Evolutionary conservation across 2,797 vertebrate genomes (phyloP).

Genomic region (Acanthurus leucopareius): DNA sequence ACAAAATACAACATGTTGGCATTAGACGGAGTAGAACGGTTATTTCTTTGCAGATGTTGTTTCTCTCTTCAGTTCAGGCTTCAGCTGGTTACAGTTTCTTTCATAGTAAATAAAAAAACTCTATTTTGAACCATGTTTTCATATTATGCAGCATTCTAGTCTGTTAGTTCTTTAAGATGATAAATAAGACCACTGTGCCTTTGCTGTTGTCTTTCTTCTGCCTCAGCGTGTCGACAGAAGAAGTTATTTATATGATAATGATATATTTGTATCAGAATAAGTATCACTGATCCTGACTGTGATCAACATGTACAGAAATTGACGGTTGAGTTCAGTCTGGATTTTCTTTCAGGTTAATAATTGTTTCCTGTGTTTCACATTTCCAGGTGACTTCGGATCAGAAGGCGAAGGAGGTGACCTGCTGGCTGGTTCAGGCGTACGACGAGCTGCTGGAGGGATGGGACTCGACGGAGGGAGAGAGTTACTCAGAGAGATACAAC

Average conservation of each 20-base stretch:
- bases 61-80: neutral
- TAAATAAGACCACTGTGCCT: neutral
- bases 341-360: neutral
- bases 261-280: too few relatives aligned
- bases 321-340: neutral
- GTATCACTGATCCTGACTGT: neutral
- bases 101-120: neutral
- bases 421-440: constrained; percentile 90
- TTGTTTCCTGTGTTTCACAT: neutral
- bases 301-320: too few relatives aligned
- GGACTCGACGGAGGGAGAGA: constrained; percentile 87
- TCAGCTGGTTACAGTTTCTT: neutral
- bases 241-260: too few relatives aligned
- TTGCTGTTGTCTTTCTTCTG: neutral
- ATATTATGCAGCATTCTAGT: neutral
- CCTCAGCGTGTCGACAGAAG: too few relatives aligned
- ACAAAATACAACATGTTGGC: neutral
- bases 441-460: constrained; percentile 88
- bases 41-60: neutral
- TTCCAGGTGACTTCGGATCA: constrained; percentile 78
- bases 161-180: neutral
- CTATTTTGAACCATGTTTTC: neutral
- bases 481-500: constrained; percentile 89
- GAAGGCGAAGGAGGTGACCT: constrained; percentile 87
- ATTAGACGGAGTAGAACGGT: neutral